phyloP scores from a whole-genome alignment of 2,888 invertebrate genomes.

The Hemithea aestivaria region DNA sequence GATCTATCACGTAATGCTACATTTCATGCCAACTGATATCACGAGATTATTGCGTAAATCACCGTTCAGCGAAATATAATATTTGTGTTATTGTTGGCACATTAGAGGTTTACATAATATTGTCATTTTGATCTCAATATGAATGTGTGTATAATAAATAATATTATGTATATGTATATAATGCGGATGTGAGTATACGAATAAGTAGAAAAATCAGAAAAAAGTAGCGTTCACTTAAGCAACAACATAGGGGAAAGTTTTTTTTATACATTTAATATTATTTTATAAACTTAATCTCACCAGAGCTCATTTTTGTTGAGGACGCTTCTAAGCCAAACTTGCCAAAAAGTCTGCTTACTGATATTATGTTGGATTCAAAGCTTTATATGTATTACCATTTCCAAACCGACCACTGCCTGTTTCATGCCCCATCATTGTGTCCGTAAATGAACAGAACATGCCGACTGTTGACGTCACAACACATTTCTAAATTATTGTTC shows the following conservation, averaged over 20 bases:
- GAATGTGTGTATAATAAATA: too few species aligned
- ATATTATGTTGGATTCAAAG: conserved; percentile 32
- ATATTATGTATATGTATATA: conserved; percentile 12
- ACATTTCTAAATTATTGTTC: background rate
- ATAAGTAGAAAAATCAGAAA: too few species aligned
- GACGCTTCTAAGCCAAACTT: too few species aligned
- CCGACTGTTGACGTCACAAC: background rate
- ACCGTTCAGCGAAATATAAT: conserved; percentile 24
- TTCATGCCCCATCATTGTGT: conserved; percentile 39
- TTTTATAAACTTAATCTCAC: too few species aligned
- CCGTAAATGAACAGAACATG: conserved; percentile 19
- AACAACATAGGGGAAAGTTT: too few species aligned
- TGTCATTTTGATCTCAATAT: conserved; percentile 18
- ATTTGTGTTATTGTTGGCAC: conserved; percentile 33
- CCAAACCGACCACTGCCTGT: conserved; percentile 26
- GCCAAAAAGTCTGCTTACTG: too few species aligned
- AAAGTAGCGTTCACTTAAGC: too few species aligned
- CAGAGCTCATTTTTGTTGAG: too few species aligned
- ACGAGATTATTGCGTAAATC: conserved; percentile 23
- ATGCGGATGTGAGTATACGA: conserved; percentile 27
- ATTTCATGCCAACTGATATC: conserved; percentile 15
- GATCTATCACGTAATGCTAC: conserved; percentile 7
- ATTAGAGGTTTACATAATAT: conserved; percentile 37
- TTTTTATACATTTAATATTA: too few species aligned
- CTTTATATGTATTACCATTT: conserved; percentile 47